phyloP scores from a whole-genome alignment of 2,888 invertebrate genomes.

The Molanna angustata region DNA sequence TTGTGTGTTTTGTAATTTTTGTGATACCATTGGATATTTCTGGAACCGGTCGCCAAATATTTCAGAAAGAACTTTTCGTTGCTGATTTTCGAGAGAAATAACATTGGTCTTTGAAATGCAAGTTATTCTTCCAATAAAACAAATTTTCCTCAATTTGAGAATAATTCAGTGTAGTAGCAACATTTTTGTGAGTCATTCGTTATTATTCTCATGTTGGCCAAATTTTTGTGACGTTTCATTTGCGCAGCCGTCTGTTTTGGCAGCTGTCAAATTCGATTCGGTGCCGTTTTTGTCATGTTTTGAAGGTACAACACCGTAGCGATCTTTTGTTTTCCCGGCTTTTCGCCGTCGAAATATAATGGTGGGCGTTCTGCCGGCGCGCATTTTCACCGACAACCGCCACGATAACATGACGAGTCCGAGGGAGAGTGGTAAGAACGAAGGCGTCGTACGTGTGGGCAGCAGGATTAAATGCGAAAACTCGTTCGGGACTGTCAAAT shows the following conservation, averaged over 20 bases:
- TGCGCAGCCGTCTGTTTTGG: constrained; percentile 16
- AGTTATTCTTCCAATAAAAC: too few relatives aligned
- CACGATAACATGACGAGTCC: constrained; percentile 17
- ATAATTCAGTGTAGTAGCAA: not conserved
- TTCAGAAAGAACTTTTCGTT: too few relatives aligned
- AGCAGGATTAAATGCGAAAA: constrained; percentile 21
- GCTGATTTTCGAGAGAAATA: too few relatives aligned
- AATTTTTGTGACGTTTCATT: constrained; percentile 13
- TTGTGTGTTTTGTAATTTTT: too few relatives aligned
- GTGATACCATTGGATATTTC: too few relatives aligned
- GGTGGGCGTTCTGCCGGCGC: constrained; percentile 21
- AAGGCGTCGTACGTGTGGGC: constrained; percentile 17
- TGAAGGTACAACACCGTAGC: not conserved
- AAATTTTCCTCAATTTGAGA: too few relatives aligned
- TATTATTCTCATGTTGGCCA: not conserved
- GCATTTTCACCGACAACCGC: constrained; percentile 4
- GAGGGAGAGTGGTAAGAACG: not conserved
- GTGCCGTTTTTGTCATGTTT: constrained; percentile 2
- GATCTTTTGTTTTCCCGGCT: constrained; percentile 11
- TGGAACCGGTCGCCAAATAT: too few relatives aligned
- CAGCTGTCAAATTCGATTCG: constrained; percentile 17
- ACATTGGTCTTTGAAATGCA: too few relatives aligned
- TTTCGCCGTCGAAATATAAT: constrained; percentile 8
- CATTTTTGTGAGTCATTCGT: constrained; percentile 10
- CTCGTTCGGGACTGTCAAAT: constrained; percentile 46